These are phyloP conservation scores for Diaphora mendica DNA, from an alignment of 2,888 invertebrate species.

Conservation along the genomic window DNA sequence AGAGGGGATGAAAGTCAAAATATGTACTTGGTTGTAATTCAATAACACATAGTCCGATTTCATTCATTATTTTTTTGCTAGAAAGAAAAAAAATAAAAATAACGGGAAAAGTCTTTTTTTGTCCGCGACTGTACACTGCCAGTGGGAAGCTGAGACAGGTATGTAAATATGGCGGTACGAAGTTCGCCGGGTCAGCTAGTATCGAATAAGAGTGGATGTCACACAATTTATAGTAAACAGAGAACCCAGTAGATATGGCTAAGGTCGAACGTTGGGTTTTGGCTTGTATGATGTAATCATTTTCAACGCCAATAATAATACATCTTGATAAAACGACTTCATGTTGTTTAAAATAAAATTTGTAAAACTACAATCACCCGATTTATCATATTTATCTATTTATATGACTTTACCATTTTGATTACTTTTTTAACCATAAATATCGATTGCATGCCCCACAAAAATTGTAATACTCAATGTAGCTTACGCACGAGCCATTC, in stretches of 20 bases:
- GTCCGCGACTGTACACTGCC: no score
- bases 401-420: not conserved
- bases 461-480: slow-evolving; percentile 14
- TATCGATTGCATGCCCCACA: slow-evolving; percentile 12
- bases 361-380: not conserved
- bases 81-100: no score
- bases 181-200: no score
- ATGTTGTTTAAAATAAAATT: not conserved
- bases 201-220: not conserved
- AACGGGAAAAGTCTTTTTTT: no score
- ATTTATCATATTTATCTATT: not conserved
- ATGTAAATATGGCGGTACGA: no score
- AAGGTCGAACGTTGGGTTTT: not conserved
- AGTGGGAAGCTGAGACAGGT: no score
- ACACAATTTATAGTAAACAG: not conserved
- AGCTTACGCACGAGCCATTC: slow-evolving; percentile 15
- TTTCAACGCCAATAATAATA: not conserved
- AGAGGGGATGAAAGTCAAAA: no score
- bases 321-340: no score
- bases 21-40: no score
- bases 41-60: no score
- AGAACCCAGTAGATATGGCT: not conserved
- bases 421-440: not conserved
- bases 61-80: no score
- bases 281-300: not conserved